Evolutionary conservation across 2,797 vertebrate genomes (phyloP).

Genomic region (Menidia menidia): DNA sequence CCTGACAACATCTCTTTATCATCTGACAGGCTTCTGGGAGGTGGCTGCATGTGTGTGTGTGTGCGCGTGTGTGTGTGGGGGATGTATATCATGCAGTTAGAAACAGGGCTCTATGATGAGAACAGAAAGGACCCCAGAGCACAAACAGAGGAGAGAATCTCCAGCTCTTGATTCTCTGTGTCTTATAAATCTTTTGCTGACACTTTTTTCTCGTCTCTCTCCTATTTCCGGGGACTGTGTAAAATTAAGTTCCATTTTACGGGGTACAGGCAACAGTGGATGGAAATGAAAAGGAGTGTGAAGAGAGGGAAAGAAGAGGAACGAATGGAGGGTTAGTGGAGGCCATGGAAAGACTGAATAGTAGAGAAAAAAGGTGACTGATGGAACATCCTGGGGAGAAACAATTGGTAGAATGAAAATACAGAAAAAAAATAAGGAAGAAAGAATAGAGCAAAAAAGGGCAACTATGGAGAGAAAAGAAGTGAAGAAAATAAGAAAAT

Average conservation of each 20-base stretch:
- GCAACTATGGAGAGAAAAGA: not conserved
- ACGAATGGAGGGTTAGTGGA: not conserved
- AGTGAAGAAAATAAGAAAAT: too few species aligned
- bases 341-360: not conserved
- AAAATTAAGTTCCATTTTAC: constrained; percentile 70
- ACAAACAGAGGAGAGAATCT: constrained; percentile 73
- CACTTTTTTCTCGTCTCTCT: constrained; percentile 52
- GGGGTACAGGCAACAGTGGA: constrained; percentile 43
- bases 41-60: constrained; percentile 8
- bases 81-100: constrained; percentile 42
- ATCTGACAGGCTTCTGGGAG: constrained; percentile 71
- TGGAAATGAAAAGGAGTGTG: constrained; percentile 50
- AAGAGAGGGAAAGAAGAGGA: constrained; percentile 9
- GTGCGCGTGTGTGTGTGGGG: too few species aligned
- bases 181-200: constrained; percentile 84
- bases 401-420: too few species aligned
- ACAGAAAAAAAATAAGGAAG: not conserved
- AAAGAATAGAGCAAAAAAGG: not conserved
- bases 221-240: constrained; percentile 60
- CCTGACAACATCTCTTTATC: constrained; percentile 78
- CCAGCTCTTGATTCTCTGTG: constrained; percentile 66
- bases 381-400: not conserved
- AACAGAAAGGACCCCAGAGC: constrained; percentile 73
- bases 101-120: constrained; percentile 55
- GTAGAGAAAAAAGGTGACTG: not conserved